Base-by-base conservation (phyloP, 2,888 invertebrate species). In the Sphaerophoria taeniata region DNA sequence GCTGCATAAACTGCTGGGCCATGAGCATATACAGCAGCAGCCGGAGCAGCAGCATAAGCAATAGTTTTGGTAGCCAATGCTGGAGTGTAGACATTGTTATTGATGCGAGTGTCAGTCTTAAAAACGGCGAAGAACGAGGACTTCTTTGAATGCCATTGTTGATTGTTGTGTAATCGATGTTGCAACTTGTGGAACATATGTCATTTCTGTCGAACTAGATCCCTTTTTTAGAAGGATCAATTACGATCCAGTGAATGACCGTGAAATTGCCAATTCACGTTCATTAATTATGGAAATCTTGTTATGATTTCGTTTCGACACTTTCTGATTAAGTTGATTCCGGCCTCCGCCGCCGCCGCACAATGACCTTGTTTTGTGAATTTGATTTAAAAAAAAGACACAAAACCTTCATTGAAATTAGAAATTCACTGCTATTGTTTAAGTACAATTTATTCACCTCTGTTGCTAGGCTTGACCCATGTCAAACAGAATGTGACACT, bases 101-200 rank as follows among this genome's bases (percentile, higher is more conserved):
- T 93, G 90, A 93, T 90, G 80, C 93, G 92, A 82, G 93, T 93
- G 88, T 93, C 93, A 89, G 91, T 92, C 91, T 93, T 93, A 88
- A 93, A 92, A 90, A 33, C 6, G 24, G 94, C 93, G 91, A 90
- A 93, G 91, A 90, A 94, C 91, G 79, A 94, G 91, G 85, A 94
- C 89, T 87, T 94, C 90, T 94, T 92, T 88, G 67, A 89, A 89
- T 80, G 82, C 77, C 87, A 83, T 83, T 45, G 73, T 81, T 2
- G 12, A 33, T 45, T 56, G 39, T 55, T 74, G 74, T 85, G 72
- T 9, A 70, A 34, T 73, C 47, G 33, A 3, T 31, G 69, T 51
- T 33, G 61, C 1, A 49, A 14, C 31, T 6, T 14, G 14, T 51
- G 14, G 24, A 69, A 82, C 77, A 73, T 71, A 82, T 82, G 33